Evolutionary conservation across 2,888 invertebrate species (phyloP).

Genomic region (Epirrita christyi): DNA sequence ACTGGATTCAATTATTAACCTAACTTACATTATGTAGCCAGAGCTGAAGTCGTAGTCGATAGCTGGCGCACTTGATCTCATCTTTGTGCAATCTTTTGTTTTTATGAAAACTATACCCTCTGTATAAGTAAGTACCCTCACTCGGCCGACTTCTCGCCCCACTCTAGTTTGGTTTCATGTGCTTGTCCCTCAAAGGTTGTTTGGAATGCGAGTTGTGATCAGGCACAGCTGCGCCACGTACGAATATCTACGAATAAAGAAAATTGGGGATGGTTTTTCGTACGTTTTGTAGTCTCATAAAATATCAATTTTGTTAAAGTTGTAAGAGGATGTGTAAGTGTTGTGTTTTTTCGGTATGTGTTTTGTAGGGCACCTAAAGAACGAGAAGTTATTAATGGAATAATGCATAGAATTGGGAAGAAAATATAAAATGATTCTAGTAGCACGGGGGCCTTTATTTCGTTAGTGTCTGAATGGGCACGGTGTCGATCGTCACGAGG

Average conservation of each 20-base stretch:
- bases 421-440: constrained; percentile 3
- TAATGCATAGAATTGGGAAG: background rate
- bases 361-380: background rate
- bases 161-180: background rate
- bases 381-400: background rate
- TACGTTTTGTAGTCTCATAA: background rate
- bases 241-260: background rate
- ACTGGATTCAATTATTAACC: too few relatives aligned
- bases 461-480: constrained; percentile 37
- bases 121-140: constrained; percentile 8
- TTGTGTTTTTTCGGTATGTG: background rate
- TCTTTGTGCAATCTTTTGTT: background rate
- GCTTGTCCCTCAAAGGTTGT: background rate
- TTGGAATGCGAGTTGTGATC: constrained; percentile 5
- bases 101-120: constrained; percentile 9
- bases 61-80: background rate
- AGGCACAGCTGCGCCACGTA: constrained; percentile 2
- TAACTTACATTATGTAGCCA: too few relatives aligned
- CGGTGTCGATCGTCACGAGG: constrained; percentile 53
- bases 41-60: too few relatives aligned
- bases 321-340: background rate
- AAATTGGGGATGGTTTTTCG: constrained; percentile 2
- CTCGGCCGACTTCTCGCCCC: constrained; percentile 1
- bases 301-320: constrained; percentile 1
- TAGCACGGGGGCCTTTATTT: constrained; percentile 23